phyloP scores from a whole-genome alignment of 2,797 vertebrate species.

The Chaetodon trifasciatus region DNA sequence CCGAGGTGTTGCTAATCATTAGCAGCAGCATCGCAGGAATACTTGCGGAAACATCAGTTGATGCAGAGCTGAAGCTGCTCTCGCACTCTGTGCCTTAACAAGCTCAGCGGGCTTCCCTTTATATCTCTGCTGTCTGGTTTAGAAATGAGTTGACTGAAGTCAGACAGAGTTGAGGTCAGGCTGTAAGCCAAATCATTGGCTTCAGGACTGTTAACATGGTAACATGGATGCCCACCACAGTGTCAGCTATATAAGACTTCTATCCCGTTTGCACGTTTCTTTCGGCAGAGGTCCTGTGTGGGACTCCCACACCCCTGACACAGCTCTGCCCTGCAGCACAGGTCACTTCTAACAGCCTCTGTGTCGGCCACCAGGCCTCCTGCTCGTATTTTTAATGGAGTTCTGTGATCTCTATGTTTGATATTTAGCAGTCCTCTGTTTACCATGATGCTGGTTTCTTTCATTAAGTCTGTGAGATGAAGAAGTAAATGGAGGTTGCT shows the following conservation, averaged over 20 bases:
- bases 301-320: background rate
- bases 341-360: background rate
- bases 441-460: background rate
- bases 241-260: background rate
- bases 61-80: background rate
- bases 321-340: slow-evolving; percentile 11
- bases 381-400: slow-evolving; percentile 39
- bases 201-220: background rate
- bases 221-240: background rate
- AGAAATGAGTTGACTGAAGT: slow-evolving; percentile 1
- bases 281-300: background rate
- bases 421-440: slow-evolving; percentile 20
- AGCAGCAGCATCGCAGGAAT: background rate
- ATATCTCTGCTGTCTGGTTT: background rate
- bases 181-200: background rate
- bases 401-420: slow-evolving; percentile 24
- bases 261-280: background rate
- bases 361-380: background rate
- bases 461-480: slow-evolving; percentile 25
- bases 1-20: background rate
- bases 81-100: background rate
- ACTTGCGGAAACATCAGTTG: background rate
- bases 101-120: background rate
- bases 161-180: slow-evolving; percentile 13
- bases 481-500: slow-evolving; percentile 20